Evolutionary conservation across 2,888 invertebrate species (phyloP), one percentile per base, ranked within the genome.

Genomic region (Norana najaformis): DNA sequence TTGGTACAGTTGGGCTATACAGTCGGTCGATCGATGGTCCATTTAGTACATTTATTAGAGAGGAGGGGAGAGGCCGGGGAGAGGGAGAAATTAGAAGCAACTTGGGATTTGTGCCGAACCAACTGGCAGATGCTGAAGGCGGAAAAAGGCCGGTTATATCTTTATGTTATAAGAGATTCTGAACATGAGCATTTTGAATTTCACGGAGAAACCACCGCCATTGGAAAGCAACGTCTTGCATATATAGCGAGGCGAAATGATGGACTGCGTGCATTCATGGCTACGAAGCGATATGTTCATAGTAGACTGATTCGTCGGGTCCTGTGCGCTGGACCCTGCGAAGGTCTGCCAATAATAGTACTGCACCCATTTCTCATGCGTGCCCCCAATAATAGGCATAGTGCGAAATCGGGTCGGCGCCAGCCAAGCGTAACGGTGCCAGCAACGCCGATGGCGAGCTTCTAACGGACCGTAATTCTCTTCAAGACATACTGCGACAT

Each of bases 301-400:
- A 69, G n/a, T 69, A 69, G 69, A 69, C 69, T n/a, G 69, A 69
- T n/a, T 69, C 69, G 69, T 69, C 6, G 30, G 69, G 5, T 69
- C 30, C 11, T 69, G 69, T 69, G 69, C 69, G 11, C n/a, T 69
- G 69, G 69, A 69, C 69, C 69, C n/a, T 69, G 69, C 69, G 30
- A 69, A 13, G 69, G 69, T 69, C 69, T 69, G 69, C 69, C 69
- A 69, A 69, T 69, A 69, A 69, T 69, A 69, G 69, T 16, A 69
- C 69, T 69, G 8, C n/a, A n/a, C 69, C n/a, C 69, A 69, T 69
- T 69, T 69, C 69, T 69, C 69, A 69, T 69, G n/a, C 69, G 69
- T 69, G 69, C 69, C 69, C 69, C 69, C n/a, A 69, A 69, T 69
- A 69, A 69, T n/a, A n/a, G 69, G 69, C 69, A n/a, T 69, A 69